Base-by-base conservation (phyloP, 1,140 invertebrate species). In the Kradibia gibbosae region DNA sequence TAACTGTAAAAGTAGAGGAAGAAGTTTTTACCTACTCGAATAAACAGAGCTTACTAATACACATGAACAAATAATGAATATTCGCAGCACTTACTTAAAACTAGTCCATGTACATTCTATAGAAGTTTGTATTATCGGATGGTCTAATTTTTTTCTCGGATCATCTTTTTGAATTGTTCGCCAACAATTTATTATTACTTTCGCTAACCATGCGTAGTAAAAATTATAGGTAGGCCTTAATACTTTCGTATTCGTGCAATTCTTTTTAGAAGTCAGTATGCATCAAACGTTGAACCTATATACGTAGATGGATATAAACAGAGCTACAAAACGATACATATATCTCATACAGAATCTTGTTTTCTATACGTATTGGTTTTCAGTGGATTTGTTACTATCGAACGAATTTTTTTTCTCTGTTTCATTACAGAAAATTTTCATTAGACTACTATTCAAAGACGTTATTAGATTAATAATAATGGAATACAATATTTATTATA, bases 171-270 rank as follows among this genome's bases (percentile, higher is more conserved):
- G 22, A 53, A 28, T n/a, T 20, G 22, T 78, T 22, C 75, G n/a
- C 22, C 65, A 48, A 78, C 48, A 53, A n/a, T 78, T 78, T 78
- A 78, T 65, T 62, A 78, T 25, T 70, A 28, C 28, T n/a, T 34
- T 73, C 28, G 71, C 45, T 42, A 53, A 45, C 42, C n/a, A 45
- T 45, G 45, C 11, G 48, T 48, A 39, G 48, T 73, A 73, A 73
- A 73, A 73, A 73, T 17, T 53, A 20, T 48, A 20, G 45, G 34
- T 73, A 73, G 71, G 71, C 48, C 53, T 71, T 34, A 53, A 20
- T 45, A 48, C 22, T 11, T 25, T 53, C 50, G 50, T 53, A 53
- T 11, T 22, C 15, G 50, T 53, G 3, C 15, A 17, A 53, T 53
- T 53, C 50, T 53, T 53, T 53, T 20, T 17, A 53, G 15, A 53